Base-by-base conservation (phyloP, 2,797 vertebrate genomes). In the Lithobates pipiens region DNA sequence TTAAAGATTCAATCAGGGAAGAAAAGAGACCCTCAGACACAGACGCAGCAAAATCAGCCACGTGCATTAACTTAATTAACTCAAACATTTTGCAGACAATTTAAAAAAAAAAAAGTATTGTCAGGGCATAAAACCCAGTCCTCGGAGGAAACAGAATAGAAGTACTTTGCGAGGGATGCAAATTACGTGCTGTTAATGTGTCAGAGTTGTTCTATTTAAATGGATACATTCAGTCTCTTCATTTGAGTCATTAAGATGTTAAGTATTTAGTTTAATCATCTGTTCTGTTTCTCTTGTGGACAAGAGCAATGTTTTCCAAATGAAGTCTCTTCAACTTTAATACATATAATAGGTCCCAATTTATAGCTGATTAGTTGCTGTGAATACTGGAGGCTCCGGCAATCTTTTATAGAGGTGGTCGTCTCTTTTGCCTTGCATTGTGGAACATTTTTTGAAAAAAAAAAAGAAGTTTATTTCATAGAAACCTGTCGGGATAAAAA, bases 201-300 rank as follows among this genome's bases (percentile, higher is more conserved):
- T 77, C 85, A 71, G 44, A 63, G 74, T 76, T 44, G 78, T 63
- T 76, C 25, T 32, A 70, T 82, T 72, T 70, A 77, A 77, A 36
- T 21, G 85, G 81, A 78, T 77, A 74, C 39, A 82, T 82, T 82
- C 68, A 77, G 32, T 82, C 78, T 39, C 32, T 46, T 86, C 63
- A 67, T 83, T 68, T 61, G 42, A 77, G 85, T 74, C 75, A 78
- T 86, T 86, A 86, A 75, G 80, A 63, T 74, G 80, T 83, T 73
- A 74, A 82, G 80, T 82, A 82, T 83, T 77, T 61, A 25, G 67
- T 70, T 78, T 83, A 77, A 86, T 86, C 82, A 86, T 78, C 75
- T 82, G 32, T 63, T 80, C 84, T 46, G 50, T 44, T 76, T 80
- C 50, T n/a, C 78, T 76, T 42, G 34, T 67, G 65, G 65, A 82